Evolutionary conservation across 2,113 vertebrate species (phyloP), one percentile per base, ranked within the genome.

Genomic region (Cynocephalus volans): DNA sequence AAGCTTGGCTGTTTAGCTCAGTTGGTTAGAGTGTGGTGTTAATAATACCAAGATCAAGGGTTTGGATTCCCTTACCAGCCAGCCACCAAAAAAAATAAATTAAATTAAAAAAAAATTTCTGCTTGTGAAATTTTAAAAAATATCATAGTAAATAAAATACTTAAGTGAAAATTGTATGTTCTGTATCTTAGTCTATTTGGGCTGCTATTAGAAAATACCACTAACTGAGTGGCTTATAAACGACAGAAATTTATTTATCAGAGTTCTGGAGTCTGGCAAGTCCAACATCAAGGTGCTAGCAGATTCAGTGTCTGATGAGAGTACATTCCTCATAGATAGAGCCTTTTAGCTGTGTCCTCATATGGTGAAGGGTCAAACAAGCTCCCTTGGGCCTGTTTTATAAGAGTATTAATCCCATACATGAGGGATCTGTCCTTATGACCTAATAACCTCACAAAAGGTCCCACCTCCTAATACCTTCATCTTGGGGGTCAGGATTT

Each of bases 111-210:
- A 41, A 41, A 89, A 81, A 67, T 69, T 70, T 76, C 75, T 86
- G n/a, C 62, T 67, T 60, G n/a, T 50, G 92, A 84, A 56, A 11
- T n/a, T 69, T 95, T 69, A 8, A 8, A 48, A 87, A 96, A 52
- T 24, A 21, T 45, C 17, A 31, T 62, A 52, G 48, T 73, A 73
- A 94, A 94, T 73, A 73, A 94, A 94, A 58, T 72, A 83, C 11
- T 50, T 80, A 21, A 90, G n/a, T 31, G 4, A 62, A 87, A 77
- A 58, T 60, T n/a, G 10, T 89, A 17, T 50, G 21, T 94, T 90
- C 17, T 67, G 5, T 36, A 28, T 79, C 36, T 70, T 36, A 62
- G 36, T 70, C 36, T 79, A 8, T 62, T n/a, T 77, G 64, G 31
- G 10, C 26, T 72, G 8, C 56, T 94, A 12, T 64, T 65, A 65